Evolutionary conservation across 2,888 invertebrate species (phyloP), one percentile per base, ranked within the genome.

Genomic region (Tortricodes alternella): DNA sequence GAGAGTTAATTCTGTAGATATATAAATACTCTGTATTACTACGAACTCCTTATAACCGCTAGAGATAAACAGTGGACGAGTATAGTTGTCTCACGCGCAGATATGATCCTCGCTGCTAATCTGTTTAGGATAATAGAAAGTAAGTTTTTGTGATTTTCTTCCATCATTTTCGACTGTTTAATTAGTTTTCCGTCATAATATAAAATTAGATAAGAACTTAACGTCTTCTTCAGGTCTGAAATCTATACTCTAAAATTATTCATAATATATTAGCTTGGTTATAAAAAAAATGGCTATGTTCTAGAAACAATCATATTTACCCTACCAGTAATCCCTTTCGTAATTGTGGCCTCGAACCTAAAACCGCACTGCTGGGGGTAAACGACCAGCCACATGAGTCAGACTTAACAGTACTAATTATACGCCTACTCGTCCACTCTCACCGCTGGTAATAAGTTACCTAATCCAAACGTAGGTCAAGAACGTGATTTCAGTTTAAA

Each of bases 401-500:
- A 34, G 29, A 21, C 27, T 38, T 9, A 24, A 41, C 41, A 15
- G 60, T 58, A 66, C 67, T 70, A 70, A 74, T 72, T 74, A 72
- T 67, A 61, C 68, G 67, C 71, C 62, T 64, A 58, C 65, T 71
- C 68, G 67, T 71, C 62, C 65, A 58, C 65, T 71, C 75, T 66
- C 70, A 60, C 65, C 50, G 67, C 65, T 67, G 70, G 68, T 77
- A 80, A 82, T 74, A 64, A 63, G 52, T 61, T 74, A 75, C 68
- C 73, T 65, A 66, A 62, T 65, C 63, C 21, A 50, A 56, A 57
- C 79, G 71, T 78, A 78, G 83, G 83, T 85, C 83, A 84, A 77
- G 79, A 78, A 68, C 78, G 63, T 62, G 61, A 60, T 59, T 52
- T 51, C 51, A 59, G 52, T 52, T 55, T 53, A 62, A 66, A 62